phyloP scores from a whole-genome alignment of 2,113 vertebrate species.

The Sylvietta virens region DNA sequence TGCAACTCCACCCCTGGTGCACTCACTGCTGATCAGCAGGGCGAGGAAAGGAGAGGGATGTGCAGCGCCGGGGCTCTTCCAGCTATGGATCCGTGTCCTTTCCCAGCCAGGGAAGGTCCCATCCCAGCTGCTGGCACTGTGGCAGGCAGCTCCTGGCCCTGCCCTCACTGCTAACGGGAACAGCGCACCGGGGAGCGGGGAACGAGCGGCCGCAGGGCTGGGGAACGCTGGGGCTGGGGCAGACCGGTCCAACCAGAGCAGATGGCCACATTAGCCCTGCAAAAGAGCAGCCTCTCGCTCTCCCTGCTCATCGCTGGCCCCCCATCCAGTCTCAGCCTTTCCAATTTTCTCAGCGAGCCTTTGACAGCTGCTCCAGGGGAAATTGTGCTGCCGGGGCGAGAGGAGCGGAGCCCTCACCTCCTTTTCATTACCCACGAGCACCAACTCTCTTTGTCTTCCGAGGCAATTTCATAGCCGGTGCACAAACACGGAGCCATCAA shows the following conservation, averaged over 20 bases:
- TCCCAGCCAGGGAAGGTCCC: neutral
- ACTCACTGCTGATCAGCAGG: neutral
- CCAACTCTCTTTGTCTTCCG: conserved; percentile 36
- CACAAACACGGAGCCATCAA: conserved; percentile 61
- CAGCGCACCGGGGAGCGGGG: neutral
- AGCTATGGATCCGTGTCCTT: neutral
- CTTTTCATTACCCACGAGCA: conserved; percentile 41
- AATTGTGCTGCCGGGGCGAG: neutral
- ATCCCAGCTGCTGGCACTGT: neutral
- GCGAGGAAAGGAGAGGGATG: neutral
- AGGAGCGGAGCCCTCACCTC: neutral
- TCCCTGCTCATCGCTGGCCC: neutral
- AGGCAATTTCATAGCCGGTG: conserved; percentile 68
- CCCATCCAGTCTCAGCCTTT: neutral
- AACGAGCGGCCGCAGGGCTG: neutral
- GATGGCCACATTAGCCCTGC: conserved; percentile 27
- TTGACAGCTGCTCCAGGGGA: conserved; percentile 40
- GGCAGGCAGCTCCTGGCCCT: neutral
- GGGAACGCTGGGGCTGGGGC: neutral
- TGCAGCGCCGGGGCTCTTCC: neutral
- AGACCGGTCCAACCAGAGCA: neutral
- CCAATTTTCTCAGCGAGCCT: conserved; percentile 47
- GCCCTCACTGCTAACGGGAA: neutral
- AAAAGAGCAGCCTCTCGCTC: neutral
- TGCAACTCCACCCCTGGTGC: neutral